Percentiles rank a stretch among this genome's conserved stretches.
Evolutionary conservation across 2,113 vertebrate genomes (phyloP).

Genomic region (Lates calcarifer): DNA sequence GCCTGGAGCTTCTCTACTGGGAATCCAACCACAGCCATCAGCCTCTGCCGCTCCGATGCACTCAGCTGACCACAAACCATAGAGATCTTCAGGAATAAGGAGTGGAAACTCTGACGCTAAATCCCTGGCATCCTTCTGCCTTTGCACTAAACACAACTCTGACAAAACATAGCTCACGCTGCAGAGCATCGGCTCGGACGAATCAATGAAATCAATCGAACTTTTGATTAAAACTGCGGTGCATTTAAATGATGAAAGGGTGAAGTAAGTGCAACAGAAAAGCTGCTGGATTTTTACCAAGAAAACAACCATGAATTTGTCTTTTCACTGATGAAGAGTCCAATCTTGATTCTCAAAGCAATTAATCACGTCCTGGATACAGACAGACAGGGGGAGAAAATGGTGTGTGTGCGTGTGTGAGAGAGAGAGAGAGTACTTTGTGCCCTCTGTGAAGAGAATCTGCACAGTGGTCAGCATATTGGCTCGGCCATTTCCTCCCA

Average conservation of each 20-base stretch:
- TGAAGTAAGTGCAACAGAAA: slow-evolving; percentile 36
- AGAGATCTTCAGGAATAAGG: slow-evolving; percentile 1
- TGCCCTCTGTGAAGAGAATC: slow-evolving; percentile 44
- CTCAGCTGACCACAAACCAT: slow-evolving; percentile 47
- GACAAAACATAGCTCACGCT: slow-evolving; percentile 12
- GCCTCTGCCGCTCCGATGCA: slow-evolving; percentile 17
- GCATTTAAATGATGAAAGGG: slow-evolving; percentile 65
- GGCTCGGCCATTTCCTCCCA: slow-evolving; percentile 57
- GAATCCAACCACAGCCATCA: slow-evolving; percentile 26
- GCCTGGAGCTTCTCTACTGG: slow-evolving; percentile 1
- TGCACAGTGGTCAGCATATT: slow-evolving; percentile 69
- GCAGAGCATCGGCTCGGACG: slow-evolving; percentile 20
- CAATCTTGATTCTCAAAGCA: slow-evolving; percentile 11
- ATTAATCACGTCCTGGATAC: slow-evolving; percentile 45
- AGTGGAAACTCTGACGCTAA: slow-evolving; percentile 46
- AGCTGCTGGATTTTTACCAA: slow-evolving; percentile 46
- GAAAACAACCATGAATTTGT: slow-evolving; percentile 46
- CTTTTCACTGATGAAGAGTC: slow-evolving; percentile 36
- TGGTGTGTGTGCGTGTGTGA: slow-evolving; percentile 22
- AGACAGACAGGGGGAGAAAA: slow-evolving; percentile 3
- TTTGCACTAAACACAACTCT: not conserved
- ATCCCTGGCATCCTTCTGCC: slow-evolving; percentile 26
- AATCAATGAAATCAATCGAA: slow-evolving; percentile 64
- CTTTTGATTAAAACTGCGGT: slow-evolving; percentile 67
- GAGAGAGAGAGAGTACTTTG: slow-evolving; percentile 8